Evolutionary conservation across 2,888 invertebrate species (phyloP).

Genomic region (Drosophila incognita): DNA sequence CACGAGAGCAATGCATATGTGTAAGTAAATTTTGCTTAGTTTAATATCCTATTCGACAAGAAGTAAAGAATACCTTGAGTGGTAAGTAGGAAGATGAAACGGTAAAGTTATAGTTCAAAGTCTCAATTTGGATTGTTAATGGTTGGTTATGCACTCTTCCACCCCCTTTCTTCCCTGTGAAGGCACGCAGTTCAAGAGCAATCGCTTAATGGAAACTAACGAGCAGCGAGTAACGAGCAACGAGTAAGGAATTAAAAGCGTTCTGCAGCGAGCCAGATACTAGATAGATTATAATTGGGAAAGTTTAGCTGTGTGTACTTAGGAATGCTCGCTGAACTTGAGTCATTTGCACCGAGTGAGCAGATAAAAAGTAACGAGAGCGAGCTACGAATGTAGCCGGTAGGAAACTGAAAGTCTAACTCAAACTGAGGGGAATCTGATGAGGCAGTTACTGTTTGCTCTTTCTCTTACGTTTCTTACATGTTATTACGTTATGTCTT

Average conservation of each 20-base stretch:
- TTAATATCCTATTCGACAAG: constrained; percentile 11
- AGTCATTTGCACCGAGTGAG: background rate
- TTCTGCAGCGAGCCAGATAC: background rate
- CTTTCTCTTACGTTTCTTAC: constrained; percentile 2
- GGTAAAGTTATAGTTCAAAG: constrained; percentile 47
- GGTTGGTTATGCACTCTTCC: constrained; percentile 16
- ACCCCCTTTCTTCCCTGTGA: background rate
- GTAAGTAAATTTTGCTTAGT: constrained; percentile 19
- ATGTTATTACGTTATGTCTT: constrained; percentile 18
- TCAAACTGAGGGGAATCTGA: constrained; percentile 10
- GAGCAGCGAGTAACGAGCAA: constrained; percentile 1
- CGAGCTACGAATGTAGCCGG: background rate
- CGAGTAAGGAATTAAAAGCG: constrained; percentile 6
- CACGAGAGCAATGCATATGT: constrained; percentile 46
- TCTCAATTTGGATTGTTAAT: constrained; percentile 61
- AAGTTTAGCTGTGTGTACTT: background rate
- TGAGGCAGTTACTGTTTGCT: constrained; percentile 46
- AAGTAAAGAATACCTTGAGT: constrained; percentile 11
- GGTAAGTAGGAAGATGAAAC: constrained; percentile 13
- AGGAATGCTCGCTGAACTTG: background rate
- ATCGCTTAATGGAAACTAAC: constrained; percentile 4
- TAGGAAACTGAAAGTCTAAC: background rate
- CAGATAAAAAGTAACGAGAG: background rate
- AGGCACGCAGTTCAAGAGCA: background rate
- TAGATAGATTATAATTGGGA: background rate